A percentile compares a stretch with the other conserved stretches of the same genome.
These are phyloP conservation scores for Papilio aristodemus DNA, from an alignment of 1,140 invertebrate genomes.

Conservation along the genomic window DNA sequence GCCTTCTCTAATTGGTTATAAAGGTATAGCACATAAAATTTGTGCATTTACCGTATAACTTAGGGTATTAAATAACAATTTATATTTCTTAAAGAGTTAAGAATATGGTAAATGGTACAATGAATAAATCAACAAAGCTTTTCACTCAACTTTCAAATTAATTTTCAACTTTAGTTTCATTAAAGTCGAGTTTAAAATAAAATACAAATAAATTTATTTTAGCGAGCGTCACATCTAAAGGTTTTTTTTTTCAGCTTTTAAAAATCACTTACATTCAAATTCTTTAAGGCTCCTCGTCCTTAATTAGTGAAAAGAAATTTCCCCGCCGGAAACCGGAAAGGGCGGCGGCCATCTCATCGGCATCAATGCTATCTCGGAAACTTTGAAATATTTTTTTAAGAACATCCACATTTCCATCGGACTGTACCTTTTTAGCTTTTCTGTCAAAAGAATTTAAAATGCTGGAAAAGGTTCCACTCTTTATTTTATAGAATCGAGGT, in stretches of 20 bases:
- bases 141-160: too few relatives aligned
- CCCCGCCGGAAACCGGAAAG: constrained; percentile 22
- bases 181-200: too few relatives aligned
- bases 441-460: constrained; percentile 17
- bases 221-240: background rate
- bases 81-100: too few relatives aligned
- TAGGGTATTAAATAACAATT: too few relatives aligned
- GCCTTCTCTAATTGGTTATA: too few relatives aligned
- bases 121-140: too few relatives aligned
- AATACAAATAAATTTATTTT: background rate
- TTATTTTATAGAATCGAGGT: background rate
- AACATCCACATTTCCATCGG: constrained; percentile 14
- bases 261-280: constrained; percentile 29
- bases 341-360: background rate
- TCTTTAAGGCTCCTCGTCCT: constrained; percentile 7
- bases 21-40: too few relatives aligned
- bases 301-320: constrained; percentile 26
- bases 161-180: too few relatives aligned
- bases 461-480: background rate
- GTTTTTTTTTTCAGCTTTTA: constrained; percentile 17
- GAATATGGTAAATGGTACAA: too few relatives aligned
- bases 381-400: constrained; percentile 20
- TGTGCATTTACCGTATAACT: too few relatives aligned
- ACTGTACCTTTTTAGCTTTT: background rate
- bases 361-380: constrained; percentile 30